These are phyloP conservation scores for Pachyseris speciosa DNA, from an alignment of 64 coral and sea anemone species.

Conservation along the genomic window DNA sequence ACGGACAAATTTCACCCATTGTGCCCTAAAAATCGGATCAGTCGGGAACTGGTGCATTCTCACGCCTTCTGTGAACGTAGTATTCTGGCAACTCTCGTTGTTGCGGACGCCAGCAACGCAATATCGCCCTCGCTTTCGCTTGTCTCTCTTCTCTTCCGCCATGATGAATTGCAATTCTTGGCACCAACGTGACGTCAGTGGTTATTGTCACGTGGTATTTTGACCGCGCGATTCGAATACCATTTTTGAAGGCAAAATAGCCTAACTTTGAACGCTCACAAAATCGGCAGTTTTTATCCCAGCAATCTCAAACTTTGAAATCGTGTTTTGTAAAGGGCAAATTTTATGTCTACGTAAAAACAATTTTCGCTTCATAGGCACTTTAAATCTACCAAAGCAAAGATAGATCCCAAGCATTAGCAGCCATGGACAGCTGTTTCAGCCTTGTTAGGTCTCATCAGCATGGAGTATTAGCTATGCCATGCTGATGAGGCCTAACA, in stretches of 20 bases:
- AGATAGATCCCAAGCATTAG: no score
- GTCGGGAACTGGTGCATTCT: constrained; percentile 62
- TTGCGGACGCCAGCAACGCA: constrained; percentile 62
- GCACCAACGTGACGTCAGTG: constrained; percentile 60
- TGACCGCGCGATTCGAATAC: constrained; percentile 10
- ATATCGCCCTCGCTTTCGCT: constrained; percentile 41
- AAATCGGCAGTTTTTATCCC: not conserved
- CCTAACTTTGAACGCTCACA: not conserved
- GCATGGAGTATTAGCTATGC: no score
- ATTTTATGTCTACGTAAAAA: not conserved
- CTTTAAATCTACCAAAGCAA: no score
- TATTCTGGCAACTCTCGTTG: constrained; percentile 50
- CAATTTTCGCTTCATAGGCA: constrained; percentile 33
- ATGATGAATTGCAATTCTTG: no score
- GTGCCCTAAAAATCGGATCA: constrained; percentile 22
- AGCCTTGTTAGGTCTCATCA: no score
- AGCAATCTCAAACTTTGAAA: not conserved
- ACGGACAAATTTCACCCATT: constrained; percentile 69
- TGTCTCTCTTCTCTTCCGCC: constrained; percentile 14
- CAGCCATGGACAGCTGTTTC: no score
- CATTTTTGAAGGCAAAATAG: not conserved
- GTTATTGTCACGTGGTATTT: constrained; percentile 35
- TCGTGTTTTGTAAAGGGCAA: not conserved
- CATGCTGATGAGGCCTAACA: no score
- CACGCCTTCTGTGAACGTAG: constrained; percentile 29